Base-by-base conservation (phyloP, 2,797 vertebrate species). In the Eulemur coronatus region DNA sequence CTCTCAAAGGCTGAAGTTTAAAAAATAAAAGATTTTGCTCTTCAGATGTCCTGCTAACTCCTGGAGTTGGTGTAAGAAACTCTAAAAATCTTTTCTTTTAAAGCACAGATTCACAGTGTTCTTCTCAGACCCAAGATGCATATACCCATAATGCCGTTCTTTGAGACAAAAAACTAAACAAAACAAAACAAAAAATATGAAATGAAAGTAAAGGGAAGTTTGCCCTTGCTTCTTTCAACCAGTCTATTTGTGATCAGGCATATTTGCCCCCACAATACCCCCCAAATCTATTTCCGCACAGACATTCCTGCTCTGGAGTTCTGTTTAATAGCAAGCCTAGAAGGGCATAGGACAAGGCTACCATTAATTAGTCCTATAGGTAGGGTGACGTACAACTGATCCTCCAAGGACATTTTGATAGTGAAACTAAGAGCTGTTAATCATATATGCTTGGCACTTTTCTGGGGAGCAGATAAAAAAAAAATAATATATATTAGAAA, bases 11-110 rank as follows among this genome's bases (percentile, higher is more conserved):
- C 50, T 85, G 22, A 78, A 59, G 75, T 63, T 88, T 35, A 67
- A 67, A 72, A 96, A 95, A 59, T 48, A n/a, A 86, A 92, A 84
- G 3, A 70, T 82, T 72, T 91, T 43, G 76, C 84, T 96, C 59
- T 92, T 91, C 65, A 75, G 65, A 79, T 87, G 38, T 59, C 57
- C 55, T 52, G 20, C 43, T 41, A 78, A 96, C 35, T 85, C 75
- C 4, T 63, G 28, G 33, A 94, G 43, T 70, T 72, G 41, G 57
- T 65, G 10, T 28, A 93, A 41, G 22, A 43, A 81, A n/a, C 22
- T 70, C 14, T 30, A 69, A 89, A 92, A 95, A 26, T 43, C n/a
- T 84, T 8, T 85, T 84, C 14, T 75, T 87, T 17, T 67, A 82
- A 96, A 96, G 73, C n/a, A 61, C 28, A 93, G 55, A 33, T 46